These are phyloP conservation scores for Psix sp. DNA, from an alignment of 1,140 invertebrate species.

Conservation along the genomic window DNA sequence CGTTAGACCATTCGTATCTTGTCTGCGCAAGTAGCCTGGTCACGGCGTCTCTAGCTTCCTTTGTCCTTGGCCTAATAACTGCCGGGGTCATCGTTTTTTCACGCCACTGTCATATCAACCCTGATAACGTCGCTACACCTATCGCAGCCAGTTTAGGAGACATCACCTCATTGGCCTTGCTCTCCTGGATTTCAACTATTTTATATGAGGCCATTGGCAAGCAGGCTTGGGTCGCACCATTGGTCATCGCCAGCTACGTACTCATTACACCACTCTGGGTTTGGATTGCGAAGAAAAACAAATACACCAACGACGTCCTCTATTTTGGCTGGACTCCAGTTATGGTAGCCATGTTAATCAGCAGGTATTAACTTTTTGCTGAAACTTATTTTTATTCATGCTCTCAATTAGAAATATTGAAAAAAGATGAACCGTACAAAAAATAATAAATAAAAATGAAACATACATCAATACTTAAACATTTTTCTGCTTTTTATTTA, in stretches of 20 bases:
- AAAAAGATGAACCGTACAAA: no score
- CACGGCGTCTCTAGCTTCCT: conserved; percentile 88
- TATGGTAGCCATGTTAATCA: conserved; percentile 85
- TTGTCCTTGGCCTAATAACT: conserved; percentile 83
- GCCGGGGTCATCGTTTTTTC: conserved; percentile 83
- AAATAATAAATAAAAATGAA: no score
- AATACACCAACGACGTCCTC: conserved; percentile 82
- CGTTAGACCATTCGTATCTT: conserved; percentile 85
- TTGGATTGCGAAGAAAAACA: conserved; percentile 82
- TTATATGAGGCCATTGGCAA: conserved; percentile 80
- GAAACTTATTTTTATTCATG: no score
- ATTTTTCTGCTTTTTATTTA: no score
- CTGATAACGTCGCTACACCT: conserved; percentile 93
- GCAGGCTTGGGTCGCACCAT: conserved; percentile 82
- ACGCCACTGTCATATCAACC: conserved; percentile 86
- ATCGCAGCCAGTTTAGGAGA: conserved; percentile 93
- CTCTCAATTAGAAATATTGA: no score
- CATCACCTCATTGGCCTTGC: conserved; percentile 85
- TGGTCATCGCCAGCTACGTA: conserved; percentile 81
- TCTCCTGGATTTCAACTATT: conserved; percentile 83
- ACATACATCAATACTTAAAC: no score
- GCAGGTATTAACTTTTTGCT: conserved; percentile 75
- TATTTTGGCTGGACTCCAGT: conserved; percentile 85
- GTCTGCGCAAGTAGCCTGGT: conserved; percentile 88
- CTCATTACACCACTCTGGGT: conserved; percentile 83